Base-by-base conservation (phyloP, 2,113 vertebrate species). In the Crotalus horridus region DNA sequence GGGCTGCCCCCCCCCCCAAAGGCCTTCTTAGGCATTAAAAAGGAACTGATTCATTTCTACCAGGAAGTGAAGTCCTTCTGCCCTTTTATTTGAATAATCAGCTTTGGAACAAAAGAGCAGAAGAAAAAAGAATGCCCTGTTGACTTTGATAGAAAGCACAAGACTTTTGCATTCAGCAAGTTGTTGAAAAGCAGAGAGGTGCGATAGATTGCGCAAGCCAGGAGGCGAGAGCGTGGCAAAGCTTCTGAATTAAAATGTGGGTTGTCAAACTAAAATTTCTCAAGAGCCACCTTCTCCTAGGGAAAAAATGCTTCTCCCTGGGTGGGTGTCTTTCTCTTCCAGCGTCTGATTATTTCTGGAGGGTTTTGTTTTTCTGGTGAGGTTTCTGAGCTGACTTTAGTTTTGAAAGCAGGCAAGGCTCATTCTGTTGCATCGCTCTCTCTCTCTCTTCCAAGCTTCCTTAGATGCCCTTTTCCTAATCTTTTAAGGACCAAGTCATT, bases 11-110 rank as follows among this genome's bases (percentile, higher is more conserved):
- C 3, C 3, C 3, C 61, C 61, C 0, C 81, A n/a, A 56, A 81
- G 53, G 24, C 20, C 21, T 26, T n/a, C 23, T 86, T 85, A 11
- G 59, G 26, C 17, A 23, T 39, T 7, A 56, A 69, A 56, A 89
- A 85, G 87, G 64, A 92, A 92, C 87, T 89, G 88, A 92, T 56
- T 89, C 69, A 85, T 89, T 53, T 92, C 26, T 89, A 58, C 26
- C 88, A 92, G 64, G 88, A 92, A 85, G 13, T 51, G 1, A 2
- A 51, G 24, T 51, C 26, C 53, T 7, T 88, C 24, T 12, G 29
- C 85, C 46, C 64, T 39, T 58, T 89, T 55, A 92, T 92, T 85
- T 85, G 87, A 92, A 56, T 92, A 89, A 85, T 89, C 1, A 20
- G 69, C 11, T n/a, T 59, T 48, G 43, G 87, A 59, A 89, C 39